Percentiles rank a stretch among this genome's conserved stretches.
phyloP scores from a whole-genome alignment of 2,113 vertebrate species.

The Dinomys branickii region DNA sequence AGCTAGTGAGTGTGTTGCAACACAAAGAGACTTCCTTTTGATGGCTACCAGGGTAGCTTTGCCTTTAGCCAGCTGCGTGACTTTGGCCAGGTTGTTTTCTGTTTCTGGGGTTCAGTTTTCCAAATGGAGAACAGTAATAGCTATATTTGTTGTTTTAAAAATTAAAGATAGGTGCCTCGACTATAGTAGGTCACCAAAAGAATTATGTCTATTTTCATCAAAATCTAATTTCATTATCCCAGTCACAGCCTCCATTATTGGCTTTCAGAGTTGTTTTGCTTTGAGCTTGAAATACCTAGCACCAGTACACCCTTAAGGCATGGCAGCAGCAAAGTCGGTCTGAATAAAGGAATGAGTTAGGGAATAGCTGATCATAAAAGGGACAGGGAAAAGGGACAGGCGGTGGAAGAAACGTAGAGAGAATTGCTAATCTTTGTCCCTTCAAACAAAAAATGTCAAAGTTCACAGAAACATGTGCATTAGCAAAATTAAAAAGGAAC shows the following conservation, averaged over 20 bases:
- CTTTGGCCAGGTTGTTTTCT: neutral
- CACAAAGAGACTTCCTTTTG: neutral
- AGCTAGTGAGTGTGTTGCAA: neutral
- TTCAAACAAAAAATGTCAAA: constrained; percentile 7
- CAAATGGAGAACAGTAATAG: neutral
- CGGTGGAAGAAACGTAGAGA: neutral
- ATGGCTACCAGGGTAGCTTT: neutral
- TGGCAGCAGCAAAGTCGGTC: neutral
- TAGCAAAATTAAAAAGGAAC: constrained; percentile 61
- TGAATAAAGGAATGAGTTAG: neutral
- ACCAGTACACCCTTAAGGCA: neutral
- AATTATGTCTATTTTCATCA: neutral
- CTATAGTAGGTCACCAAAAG: neutral
- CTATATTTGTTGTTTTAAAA: constrained; percentile 29
- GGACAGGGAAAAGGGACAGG: too few species aligned
- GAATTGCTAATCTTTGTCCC: neutral
- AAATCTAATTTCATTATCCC: neutral
- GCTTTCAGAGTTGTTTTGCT: neutral
- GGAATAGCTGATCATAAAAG: neutral
- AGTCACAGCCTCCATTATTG: neutral
- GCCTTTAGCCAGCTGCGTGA: neutral
- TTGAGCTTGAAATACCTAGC: neutral
- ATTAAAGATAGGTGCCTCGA: constrained; percentile 8
- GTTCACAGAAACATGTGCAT: neutral
- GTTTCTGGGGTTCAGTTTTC: constrained; percentile 47